Evolutionary conservation across 2,888 invertebrate genomes (phyloP), one percentile per base, ranked within the genome.

Genomic region (Trichopoda pennipes): DNA sequence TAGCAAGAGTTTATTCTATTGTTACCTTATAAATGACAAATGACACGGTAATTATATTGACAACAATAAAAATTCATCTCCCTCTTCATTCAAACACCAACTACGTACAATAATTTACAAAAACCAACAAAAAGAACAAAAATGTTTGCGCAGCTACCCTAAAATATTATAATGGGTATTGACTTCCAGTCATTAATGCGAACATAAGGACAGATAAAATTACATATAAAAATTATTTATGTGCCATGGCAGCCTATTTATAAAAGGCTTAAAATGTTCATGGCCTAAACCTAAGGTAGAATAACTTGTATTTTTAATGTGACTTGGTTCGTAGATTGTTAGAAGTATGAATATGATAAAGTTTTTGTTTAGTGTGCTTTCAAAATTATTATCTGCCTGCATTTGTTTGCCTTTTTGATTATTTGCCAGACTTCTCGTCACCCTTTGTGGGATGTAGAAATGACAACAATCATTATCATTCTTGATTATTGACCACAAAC

Each of bases 41-140:
- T 85, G 84, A 84, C 85, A 83, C 85, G 83, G 83, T 84, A 81
- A 85, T 85, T 85, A 85, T 85, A 84, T 85, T 69, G 73, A 55
- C 73, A 81, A 77, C 81, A 77, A 81, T 69, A 76, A 77, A 73
- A 77, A 77, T 68, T 47, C 77, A 73, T 81, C 51, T 61, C 73
- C 17, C 60, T 68, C 21, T 6, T 7, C 28, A 7, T 28, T 1
- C 68, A 61, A 28, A 53, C 63, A 61, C 17, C 14, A 14, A 49
- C 47, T 4, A 10, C 2, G 1, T 21, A 38, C 49, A n/a, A 47
- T 4, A 47, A 58, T n/a, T 70, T n/a, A 47, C 42, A 70, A n/a
- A 49, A 7, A 16, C 8, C 12, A n/a, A 35, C 12, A n/a, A 19
- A 17, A 38, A 3, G n/a, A 14, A 47, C 12, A 32, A 44, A 53